phyloP scores from a whole-genome alignment of 2,797 vertebrate species.

The Enteromius fasciolatus region DNA sequence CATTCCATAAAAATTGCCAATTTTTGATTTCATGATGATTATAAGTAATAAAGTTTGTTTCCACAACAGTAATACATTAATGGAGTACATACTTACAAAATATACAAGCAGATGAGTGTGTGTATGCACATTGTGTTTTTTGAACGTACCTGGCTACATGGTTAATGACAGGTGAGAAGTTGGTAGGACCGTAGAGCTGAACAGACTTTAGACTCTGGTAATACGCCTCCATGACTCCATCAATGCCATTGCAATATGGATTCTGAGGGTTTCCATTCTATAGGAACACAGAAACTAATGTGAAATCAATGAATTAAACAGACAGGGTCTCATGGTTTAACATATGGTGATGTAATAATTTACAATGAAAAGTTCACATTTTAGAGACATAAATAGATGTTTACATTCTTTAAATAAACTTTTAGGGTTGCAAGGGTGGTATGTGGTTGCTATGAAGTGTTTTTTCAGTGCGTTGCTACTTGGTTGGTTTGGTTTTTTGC shows the following conservation, averaged over 20 bases:
- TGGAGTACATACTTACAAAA: background rate
- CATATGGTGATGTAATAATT: background rate
- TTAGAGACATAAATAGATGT: background rate
- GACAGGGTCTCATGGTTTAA: background rate
- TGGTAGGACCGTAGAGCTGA: conserved; percentile 96
- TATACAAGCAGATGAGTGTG: background rate
- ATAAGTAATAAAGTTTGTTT: background rate
- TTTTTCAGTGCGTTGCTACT: background rate
- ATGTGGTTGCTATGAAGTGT: background rate
- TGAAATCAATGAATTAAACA: background rate
- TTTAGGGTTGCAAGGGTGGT: background rate
- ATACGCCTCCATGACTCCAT: conserved; percentile 96
- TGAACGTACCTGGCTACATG: conserved; percentile 88
- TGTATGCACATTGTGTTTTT: background rate
- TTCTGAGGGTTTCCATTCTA: conserved; percentile 98
- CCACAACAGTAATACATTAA: background rate
- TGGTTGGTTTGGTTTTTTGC: background rate
- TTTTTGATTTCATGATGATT: background rate
- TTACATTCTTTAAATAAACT: background rate
- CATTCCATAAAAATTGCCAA: background rate
- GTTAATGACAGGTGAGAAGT: conserved; percentile 97
- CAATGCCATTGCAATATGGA: conserved; percentile 93
- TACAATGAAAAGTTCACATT: background rate
- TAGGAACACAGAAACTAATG: conserved; percentile 33
- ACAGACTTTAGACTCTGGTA: conserved; percentile 95